Conservation (phyloP, 2,888 invertebrate genomes). For the Thalpophila matura region DNA sequence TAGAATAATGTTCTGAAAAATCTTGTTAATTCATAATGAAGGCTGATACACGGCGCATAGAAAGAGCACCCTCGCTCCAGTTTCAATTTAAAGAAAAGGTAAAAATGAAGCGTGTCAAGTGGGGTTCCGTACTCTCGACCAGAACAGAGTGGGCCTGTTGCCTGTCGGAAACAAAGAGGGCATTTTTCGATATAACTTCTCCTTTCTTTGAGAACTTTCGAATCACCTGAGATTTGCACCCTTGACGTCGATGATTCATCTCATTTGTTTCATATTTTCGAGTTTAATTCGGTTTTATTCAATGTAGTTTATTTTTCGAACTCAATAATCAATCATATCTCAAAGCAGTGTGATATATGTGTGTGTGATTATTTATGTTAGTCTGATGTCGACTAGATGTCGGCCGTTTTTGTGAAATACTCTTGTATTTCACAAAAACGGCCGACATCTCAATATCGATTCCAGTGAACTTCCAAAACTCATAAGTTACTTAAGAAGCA, state of each 20-base stretch:
- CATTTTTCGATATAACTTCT: constrained; percentile 77
- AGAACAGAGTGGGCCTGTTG: constrained; percentile 81
- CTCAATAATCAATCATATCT: background rate
- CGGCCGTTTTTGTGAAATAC: too few relatives aligned
- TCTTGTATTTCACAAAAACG: constrained; percentile 3
- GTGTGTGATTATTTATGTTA: background rate
- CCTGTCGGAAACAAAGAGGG: constrained; percentile 86
- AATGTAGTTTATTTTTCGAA: background rate
- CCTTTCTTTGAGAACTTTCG: constrained; percentile 75
- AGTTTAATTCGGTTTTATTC: constrained; percentile 44
- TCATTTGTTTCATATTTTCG: constrained; percentile 68
- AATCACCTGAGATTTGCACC: constrained; percentile 82
- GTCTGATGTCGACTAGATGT: too few relatives aligned
- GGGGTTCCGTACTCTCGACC: constrained; percentile 83
- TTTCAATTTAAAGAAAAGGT: constrained; percentile 86
- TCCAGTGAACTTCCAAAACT: constrained; percentile 45
- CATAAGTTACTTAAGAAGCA: constrained; percentile 68
- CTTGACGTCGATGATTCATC: constrained; percentile 70
- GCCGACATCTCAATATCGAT: constrained; percentile 46
- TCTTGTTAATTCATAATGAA: constrained; percentile 77
- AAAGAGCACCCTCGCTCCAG: constrained; percentile 78
- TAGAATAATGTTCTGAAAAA: constrained; percentile 67
- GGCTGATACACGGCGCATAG: constrained; percentile 76
- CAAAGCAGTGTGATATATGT: background rate
- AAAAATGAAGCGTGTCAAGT: constrained; percentile 89